These are phyloP conservation scores for Catocala nupta DNA, from an alignment of 2,888 invertebrate species.

Conservation along the genomic window DNA sequence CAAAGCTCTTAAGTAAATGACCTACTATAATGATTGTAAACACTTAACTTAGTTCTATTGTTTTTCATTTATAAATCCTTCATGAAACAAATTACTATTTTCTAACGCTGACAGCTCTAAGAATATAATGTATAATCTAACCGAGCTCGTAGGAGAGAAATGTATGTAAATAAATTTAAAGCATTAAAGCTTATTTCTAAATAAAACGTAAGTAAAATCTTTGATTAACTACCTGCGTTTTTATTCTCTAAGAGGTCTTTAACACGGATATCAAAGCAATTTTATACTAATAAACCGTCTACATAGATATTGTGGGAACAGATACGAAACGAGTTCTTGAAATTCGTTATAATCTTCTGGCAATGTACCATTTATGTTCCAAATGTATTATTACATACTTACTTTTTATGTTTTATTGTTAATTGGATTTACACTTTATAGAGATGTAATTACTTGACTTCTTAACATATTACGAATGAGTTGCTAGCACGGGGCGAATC, in stretches of 20 bases:
- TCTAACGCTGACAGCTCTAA: not conserved
- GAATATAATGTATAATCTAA: not conserved
- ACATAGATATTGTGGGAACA: slow-evolving; percentile 59
- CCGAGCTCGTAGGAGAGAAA: not conserved
- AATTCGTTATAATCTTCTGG: slow-evolving; percentile 47
- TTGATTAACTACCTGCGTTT: slow-evolving; percentile 40
- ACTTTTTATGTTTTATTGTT: slow-evolving; percentile 44
- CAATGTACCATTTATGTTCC: slow-evolving; percentile 50
- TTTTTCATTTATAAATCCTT: too few relatives aligned
- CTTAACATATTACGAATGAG: not conserved
- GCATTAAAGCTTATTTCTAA: slow-evolving; percentile 28
- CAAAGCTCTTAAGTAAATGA: too few relatives aligned
- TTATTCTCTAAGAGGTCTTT: slow-evolving; percentile 48
- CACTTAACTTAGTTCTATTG: too few relatives aligned
- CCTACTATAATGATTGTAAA: too few relatives aligned
- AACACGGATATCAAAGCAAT: slow-evolving; percentile 57
- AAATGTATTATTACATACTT: slow-evolving; percentile 33
- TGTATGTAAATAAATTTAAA: slow-evolving; percentile 16
- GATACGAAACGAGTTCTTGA: slow-evolving; percentile 50
- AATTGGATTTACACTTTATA: slow-evolving; percentile 57
- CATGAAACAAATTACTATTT: not conserved
- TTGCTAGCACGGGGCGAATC: slow-evolving; percentile 47
- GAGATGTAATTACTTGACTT: slow-evolving; percentile 34
- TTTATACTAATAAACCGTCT: slow-evolving; percentile 56
- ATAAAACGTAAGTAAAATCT: slow-evolving; percentile 32